Base-by-base conservation (phyloP, 2,113 vertebrate species). In the Potamarius usumacintae region DNA sequence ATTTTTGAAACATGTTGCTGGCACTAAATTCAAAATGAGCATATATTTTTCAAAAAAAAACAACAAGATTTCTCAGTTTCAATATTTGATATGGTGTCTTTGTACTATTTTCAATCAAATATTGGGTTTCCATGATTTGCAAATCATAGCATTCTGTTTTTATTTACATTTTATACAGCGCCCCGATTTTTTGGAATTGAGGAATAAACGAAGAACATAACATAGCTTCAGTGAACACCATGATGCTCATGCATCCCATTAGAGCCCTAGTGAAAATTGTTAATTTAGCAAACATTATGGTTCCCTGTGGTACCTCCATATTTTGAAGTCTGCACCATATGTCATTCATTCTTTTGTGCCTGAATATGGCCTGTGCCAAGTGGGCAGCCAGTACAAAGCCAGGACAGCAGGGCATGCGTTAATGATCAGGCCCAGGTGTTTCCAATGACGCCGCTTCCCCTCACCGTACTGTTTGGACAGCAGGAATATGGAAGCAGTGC, bases 401-500 rank as follows among this genome's bases (percentile, higher is more conserved):
- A 34, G 52, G 83, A 55, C 81, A 83, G 67, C 14, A 34, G 60
- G 80, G 22, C 62, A 84, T 88, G 71, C 63, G 14, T 60, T 76
- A 82, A 81, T 57, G 83, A 78, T 65, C 79, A 58, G 27, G 57
- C 53, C 85, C 90, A 88, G 88, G 88, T 88, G 86, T 89, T 91
- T 88, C 81, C 81, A 86, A 89, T 89, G 83, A 87, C 80, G 86
- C 55, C 50, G 27, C 76, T 89, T 88, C 86, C 88, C 81, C 20
- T 89, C n/a, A 30, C 87, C 48, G 77, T 85, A 85, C 88, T 89
- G 88, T 89, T 84, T 88, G 82, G 79, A 88, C 65, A 81, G 84
- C 83, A 86, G 88, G 90, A 91, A 89, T 85, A 83, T 86, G 57
- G 81, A 86, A 62, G 84, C 81, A 84, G 76, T 65, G 60, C 72